Conservation (phyloP, 2,797 vertebrate species). For the Poeciliopsis infans region DNA sequence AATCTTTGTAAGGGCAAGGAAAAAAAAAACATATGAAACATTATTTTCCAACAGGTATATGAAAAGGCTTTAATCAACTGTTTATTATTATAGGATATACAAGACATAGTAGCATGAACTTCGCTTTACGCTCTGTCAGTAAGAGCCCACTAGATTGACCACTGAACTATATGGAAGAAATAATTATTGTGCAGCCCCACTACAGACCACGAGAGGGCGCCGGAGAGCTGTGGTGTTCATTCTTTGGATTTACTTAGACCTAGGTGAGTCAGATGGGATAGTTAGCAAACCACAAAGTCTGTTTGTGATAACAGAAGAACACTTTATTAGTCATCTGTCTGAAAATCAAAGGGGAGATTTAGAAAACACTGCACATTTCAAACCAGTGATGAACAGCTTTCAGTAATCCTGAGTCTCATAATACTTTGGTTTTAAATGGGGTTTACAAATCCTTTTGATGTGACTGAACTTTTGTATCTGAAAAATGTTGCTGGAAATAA, state of each 20-base stretch:
- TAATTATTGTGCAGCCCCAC: not conserved
- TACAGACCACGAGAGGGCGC: constrained; percentile 45
- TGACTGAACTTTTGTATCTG: not conserved
- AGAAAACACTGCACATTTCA: constrained; percentile 27
- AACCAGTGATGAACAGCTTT: constrained; percentile 15
- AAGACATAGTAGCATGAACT: not conserved
- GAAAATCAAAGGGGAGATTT: constrained; percentile 29
- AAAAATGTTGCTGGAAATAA: not conserved
- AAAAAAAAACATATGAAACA: not conserved
- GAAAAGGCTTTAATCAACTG: not conserved
- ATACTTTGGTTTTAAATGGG: not conserved
- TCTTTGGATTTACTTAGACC: not conserved
- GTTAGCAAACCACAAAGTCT: constrained; percentile 14
- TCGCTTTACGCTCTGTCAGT: not conserved
- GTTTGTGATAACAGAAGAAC: constrained; percentile 5
- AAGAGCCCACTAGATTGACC: not conserved
- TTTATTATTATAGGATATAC: not conserved
- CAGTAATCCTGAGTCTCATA: not conserved
- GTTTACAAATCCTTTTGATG: not conserved
- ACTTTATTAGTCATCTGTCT: constrained; percentile 60
- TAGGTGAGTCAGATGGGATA: constrained; percentile 33
- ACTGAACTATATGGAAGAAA: not conserved
- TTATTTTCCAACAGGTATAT: not conserved
- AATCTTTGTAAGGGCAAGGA: not conserved
- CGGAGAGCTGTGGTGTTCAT: constrained; percentile 44